phyloP scores from a whole-genome alignment of 2,888 invertebrate species.

The Tipula unca region DNA sequence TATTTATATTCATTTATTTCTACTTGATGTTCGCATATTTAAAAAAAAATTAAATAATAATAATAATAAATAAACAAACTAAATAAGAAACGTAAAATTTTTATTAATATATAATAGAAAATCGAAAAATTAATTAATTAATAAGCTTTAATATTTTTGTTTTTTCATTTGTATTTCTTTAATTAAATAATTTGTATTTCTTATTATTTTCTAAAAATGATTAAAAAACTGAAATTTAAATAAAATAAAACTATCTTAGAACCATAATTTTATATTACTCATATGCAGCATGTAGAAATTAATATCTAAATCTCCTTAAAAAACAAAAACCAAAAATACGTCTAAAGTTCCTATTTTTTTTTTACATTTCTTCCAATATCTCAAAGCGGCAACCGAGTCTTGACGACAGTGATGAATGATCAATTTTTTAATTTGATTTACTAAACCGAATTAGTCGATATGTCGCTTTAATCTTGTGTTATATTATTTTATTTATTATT shows the following conservation, averaged over 20 bases:
- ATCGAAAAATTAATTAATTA: background rate
- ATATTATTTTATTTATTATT: background rate
- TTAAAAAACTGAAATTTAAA: background rate
- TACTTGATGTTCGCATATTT: background rate
- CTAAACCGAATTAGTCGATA: background rate
- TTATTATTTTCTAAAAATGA: background rate
- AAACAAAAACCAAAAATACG: background rate
- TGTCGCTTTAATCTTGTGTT: background rate
- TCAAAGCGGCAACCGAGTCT: background rate
- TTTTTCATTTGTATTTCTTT: background rate
- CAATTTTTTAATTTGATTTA: background rate
- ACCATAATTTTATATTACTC: background rate
- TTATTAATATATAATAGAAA: background rate
- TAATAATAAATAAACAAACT: background rate
- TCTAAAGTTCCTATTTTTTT: background rate
- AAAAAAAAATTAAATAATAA: background rate
- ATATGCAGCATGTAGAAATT: background rate
- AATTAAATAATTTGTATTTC: background rate
- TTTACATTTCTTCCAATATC: background rate
- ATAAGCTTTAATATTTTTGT: background rate
- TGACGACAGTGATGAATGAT: background rate
- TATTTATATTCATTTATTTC: background rate
- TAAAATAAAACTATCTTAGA: background rate
- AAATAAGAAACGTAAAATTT: background rate
- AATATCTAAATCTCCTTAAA: background rate